These are phyloP conservation scores for Manis crassicaudata DNA, from an alignment of 2,797 vertebrate species.

Conservation along the genomic window DNA sequence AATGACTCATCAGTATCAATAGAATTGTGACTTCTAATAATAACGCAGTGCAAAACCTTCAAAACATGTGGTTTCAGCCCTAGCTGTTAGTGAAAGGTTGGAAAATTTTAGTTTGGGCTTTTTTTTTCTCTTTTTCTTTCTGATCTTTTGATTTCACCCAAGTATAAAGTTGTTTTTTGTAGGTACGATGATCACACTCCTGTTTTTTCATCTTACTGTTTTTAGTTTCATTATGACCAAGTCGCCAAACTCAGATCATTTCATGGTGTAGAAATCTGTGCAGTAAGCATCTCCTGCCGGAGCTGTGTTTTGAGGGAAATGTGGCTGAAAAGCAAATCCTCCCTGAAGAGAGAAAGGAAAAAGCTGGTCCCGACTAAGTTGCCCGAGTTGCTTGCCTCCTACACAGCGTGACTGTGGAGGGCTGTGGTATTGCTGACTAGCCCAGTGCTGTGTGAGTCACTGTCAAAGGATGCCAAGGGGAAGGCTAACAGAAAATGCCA, in stretches of 20 bases:
- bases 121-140: slow-evolving; percentile 7
- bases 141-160: slow-evolving; percentile 73
- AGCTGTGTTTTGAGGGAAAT: slow-evolving; percentile 65
- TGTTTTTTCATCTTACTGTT: slow-evolving; percentile 65
- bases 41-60: slow-evolving; percentile 88
- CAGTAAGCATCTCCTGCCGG: not conserved
- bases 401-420: slow-evolving; percentile 65
- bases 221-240: slow-evolving; percentile 73
- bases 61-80: slow-evolving; percentile 85
- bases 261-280: slow-evolving; percentile 66
- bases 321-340: slow-evolving; percentile 79
- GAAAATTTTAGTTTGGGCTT: slow-evolving; percentile 86
- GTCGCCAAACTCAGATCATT: slow-evolving; percentile 35
- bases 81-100: slow-evolving; percentile 88
- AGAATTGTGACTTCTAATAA: slow-evolving; percentile 90
- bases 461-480: slow-evolving; percentile 60
- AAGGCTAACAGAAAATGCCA: slow-evolving; percentile 75
- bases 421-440: slow-evolving; percentile 59
- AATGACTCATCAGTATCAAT: slow-evolving; percentile 92
- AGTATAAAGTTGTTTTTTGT: slow-evolving; percentile 74
- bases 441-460: slow-evolving; percentile 66
- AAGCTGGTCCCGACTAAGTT: slow-evolving; percentile 48
- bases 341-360: slow-evolving; percentile 67
- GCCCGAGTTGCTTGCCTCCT: slow-evolving; percentile 58
- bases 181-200: slow-evolving; percentile 39